These are phyloP conservation scores for Dicrurus megarhynchus DNA, from an alignment of 2,113 vertebrate genomes.

Conservation along the genomic window DNA sequence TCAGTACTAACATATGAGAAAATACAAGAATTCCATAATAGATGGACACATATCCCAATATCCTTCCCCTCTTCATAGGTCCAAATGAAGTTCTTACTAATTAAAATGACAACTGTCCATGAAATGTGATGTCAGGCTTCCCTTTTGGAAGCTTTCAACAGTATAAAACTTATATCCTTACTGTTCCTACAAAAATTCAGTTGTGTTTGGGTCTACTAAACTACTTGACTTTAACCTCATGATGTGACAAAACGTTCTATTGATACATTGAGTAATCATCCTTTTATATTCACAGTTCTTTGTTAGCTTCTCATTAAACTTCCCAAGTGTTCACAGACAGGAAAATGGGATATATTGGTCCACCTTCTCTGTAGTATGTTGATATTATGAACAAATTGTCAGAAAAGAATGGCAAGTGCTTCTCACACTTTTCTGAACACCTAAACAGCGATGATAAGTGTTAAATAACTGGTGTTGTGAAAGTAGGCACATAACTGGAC, in stretches of 20 bases:
- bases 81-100: background rate
- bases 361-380: background rate
- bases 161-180: background rate
- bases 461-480: background rate
- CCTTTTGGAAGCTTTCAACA: background rate
- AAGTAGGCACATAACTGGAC: background rate
- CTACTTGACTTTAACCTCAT: background rate
- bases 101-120: background rate
- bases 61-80: background rate
- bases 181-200: background rate
- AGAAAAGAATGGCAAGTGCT: background rate
- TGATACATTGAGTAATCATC: background rate
- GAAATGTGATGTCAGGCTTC: background rate
- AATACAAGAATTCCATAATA: background rate
- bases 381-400: background rate
- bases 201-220: background rate
- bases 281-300: background rate
- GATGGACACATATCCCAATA: background rate
- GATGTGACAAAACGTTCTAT: background rate
- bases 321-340: background rate
- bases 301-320: background rate
- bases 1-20: background rate
- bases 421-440: background rate
- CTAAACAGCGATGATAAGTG: background rate
- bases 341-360: background rate